Evolutionary conservation across 2,888 invertebrate genomes (phyloP).

Genomic region (Tethea ocularis): DNA sequence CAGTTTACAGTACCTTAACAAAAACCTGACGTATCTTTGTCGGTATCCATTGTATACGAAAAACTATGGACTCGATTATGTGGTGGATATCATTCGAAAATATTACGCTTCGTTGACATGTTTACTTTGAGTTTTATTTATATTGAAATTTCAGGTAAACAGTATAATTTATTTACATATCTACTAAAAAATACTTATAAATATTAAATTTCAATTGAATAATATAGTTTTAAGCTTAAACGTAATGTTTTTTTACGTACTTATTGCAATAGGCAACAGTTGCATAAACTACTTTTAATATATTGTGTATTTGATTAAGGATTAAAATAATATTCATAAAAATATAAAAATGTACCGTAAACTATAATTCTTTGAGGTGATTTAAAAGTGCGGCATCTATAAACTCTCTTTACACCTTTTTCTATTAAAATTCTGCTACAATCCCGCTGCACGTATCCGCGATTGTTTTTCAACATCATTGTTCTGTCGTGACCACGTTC

Average conservation of each 20-base stretch:
- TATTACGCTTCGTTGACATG: background rate
- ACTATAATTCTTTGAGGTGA: background rate
- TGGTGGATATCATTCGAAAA: background rate
- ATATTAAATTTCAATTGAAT: too few species aligned
- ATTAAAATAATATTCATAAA: too few species aligned
- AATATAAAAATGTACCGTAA: too few species aligned
- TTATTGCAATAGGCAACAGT: too few species aligned
- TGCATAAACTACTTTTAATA: too few species aligned
- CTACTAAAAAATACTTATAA: too few species aligned
- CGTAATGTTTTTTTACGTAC: too few species aligned
- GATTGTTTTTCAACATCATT: slow-evolving; percentile 2
- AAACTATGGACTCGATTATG: background rate
- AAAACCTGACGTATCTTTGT: background rate
- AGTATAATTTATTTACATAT: too few species aligned
- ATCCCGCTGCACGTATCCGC: background rate
- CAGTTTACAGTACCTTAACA: background rate
- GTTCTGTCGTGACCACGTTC: background rate
- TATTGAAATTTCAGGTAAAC: background rate
- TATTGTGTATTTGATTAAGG: too few species aligned
- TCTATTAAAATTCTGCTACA: background rate
- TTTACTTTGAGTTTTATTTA: background rate
- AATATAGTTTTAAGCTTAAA: too few species aligned
- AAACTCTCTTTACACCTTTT: background rate
- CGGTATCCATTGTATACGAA: background rate
- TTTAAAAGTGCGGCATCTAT: background rate